Evolutionary conservation across 2,113 vertebrate genomes (phyloP).

Genomic region (Calidris pygmaea): DNA sequence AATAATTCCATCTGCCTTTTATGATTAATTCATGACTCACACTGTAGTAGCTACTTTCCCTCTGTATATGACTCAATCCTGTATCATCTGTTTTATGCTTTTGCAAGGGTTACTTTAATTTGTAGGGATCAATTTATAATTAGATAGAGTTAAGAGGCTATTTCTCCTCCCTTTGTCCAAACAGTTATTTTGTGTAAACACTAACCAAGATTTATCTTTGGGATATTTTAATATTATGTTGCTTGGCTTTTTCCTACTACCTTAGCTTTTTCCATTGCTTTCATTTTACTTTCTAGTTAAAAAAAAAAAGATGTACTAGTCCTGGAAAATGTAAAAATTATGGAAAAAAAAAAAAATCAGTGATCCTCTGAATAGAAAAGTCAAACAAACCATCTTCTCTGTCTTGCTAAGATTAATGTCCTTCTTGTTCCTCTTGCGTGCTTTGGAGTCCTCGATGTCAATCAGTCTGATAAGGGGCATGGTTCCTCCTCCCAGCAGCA

Average conservation of each 20-base stretch:
- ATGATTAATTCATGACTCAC: constrained; percentile 23
- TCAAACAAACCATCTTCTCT: constrained; percentile 88
- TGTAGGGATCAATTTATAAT: neutral
- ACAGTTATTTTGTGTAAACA: neutral
- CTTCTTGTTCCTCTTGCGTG: constrained; percentile 87
- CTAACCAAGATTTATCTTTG: neutral
- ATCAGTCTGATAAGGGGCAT: constrained; percentile 96
- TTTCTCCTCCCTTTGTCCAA: neutral
- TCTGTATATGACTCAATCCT: constrained; percentile 15
- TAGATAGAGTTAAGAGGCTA: neutral
- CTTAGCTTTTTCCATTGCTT: neutral
- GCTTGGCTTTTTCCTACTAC: neutral
- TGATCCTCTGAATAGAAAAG: neutral
- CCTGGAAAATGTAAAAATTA: neutral
- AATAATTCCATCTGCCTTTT: constrained; percentile 19
- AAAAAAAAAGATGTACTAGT: neutral
- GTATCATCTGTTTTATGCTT: constrained; percentile 1
- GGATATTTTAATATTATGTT: neutral
- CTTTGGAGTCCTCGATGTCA: constrained; percentile 92
- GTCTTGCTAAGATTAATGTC: constrained; percentile 97
- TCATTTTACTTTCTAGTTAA: neutral
- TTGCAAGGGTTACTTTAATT: neutral
- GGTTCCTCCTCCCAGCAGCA: constrained; percentile 91
- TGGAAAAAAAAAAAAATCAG: neutral
- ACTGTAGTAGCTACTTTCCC: neutral